Percentiles rank a stretch among this genome's conserved stretches.
Evolutionary conservation across 2,797 vertebrate genomes (phyloP).

Genomic region (Ctenosaura bakeri): DNA sequence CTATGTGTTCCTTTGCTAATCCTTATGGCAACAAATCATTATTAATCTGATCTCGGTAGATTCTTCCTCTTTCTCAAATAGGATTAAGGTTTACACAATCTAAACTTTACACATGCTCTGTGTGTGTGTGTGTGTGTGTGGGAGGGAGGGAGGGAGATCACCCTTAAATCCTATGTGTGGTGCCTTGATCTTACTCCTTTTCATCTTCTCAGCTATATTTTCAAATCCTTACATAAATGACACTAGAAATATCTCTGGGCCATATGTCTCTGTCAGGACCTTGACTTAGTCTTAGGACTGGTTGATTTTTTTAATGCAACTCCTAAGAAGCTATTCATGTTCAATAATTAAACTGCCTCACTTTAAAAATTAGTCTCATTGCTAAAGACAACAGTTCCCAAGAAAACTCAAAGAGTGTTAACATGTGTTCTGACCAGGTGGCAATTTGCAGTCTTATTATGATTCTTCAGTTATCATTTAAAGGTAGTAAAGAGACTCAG

Average conservation of each 20-base stretch:
- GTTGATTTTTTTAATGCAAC: neutral
- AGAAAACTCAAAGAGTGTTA: neutral
- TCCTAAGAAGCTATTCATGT: neutral
- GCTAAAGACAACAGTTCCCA: neutral
- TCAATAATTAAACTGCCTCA: neutral
- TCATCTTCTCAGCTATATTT: conserved; percentile 60
- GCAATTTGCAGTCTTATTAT: neutral
- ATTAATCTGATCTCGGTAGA: conserved; percentile 76
- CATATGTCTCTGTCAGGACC: neutral
- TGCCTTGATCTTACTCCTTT: conserved; percentile 70
- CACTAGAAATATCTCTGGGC: neutral
- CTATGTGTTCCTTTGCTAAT: conserved; percentile 72
- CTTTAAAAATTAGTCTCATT: neutral
- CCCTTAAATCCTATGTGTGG: conserved; percentile 68
- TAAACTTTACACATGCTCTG: conserved; percentile 51
- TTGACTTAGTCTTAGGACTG: neutral
- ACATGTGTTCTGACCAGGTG: neutral
- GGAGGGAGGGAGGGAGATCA: neutral
- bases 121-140: too few relatives aligned
- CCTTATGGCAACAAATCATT: conserved; percentile 78
- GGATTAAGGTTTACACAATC: conserved; percentile 72
- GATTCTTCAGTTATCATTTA: neutral
- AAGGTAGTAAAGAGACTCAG: neutral
- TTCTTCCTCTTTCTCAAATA: conserved; percentile 73
- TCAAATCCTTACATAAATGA: conserved; percentile 70